A percentile compares a stretch with the other conserved stretches of the same genome.
Evolutionary conservation across 2,888 invertebrate species (phyloP).

Genomic region (Conomelus anceps): DNA sequence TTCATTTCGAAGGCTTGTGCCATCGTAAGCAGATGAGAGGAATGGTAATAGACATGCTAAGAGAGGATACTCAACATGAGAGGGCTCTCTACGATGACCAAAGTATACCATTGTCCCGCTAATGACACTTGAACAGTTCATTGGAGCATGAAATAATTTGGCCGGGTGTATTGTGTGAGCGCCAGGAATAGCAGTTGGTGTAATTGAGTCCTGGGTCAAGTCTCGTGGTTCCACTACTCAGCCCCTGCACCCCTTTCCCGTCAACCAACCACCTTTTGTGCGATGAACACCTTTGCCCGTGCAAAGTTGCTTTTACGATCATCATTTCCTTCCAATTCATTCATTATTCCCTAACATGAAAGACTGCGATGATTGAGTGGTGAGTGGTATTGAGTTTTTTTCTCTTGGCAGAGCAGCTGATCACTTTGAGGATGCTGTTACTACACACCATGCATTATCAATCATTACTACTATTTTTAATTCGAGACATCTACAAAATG

Average conservation of each 20-base stretch:
- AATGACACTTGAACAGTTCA: not conserved
- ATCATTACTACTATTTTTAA: too few species aligned
- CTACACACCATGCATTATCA: not conserved
- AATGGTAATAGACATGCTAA: not conserved
- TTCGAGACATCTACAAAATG: too few species aligned
- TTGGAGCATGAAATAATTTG: not conserved
- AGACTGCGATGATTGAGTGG: not conserved
- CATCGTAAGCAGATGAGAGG: not conserved
- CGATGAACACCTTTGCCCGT: not conserved
- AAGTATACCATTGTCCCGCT: not conserved
- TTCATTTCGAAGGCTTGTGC: not conserved
- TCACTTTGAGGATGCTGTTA: not conserved
- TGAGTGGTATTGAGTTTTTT: too few species aligned
- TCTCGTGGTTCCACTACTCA: not conserved
- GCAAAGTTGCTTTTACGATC: not conserved
- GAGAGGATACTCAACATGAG: not conserved
- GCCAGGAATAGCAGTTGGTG: not conserved
- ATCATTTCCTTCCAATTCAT: not conserved
- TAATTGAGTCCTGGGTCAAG: not conserved
- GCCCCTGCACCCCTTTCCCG: not conserved
- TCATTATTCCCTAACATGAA: not conserved
- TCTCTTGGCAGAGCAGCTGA: too few species aligned
- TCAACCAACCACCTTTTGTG: too few species aligned
- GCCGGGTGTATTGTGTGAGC: not conserved
- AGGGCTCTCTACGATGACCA: not conserved